Evolutionary conservation across 2,113 vertebrate species (phyloP).

Genomic region (Cercocebus atys): DNA sequence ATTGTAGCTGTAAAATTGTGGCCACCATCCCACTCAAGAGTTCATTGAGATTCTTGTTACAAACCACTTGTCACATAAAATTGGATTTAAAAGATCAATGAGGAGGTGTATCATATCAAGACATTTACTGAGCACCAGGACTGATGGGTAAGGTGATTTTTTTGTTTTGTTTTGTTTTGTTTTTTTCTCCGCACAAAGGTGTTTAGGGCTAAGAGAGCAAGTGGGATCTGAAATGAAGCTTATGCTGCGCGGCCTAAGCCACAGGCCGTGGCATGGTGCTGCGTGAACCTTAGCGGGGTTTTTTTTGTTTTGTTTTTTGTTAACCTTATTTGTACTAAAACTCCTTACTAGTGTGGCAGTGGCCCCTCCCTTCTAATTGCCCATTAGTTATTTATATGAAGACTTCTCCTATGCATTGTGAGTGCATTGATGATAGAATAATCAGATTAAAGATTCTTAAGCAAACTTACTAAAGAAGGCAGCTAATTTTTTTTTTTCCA

Average conservation of each 20-base stretch:
- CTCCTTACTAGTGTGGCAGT: background rate
- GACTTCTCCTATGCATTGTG: background rate
- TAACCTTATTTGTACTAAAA: background rate
- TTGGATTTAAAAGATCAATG: background rate
- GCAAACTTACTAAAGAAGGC: background rate
- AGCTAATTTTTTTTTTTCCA: background rate
- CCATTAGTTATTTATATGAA: background rate
- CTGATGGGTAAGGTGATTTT: background rate
- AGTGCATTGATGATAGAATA: background rate
- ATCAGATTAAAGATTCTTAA: background rate
- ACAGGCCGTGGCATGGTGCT: background rate
- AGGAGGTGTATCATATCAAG: background rate
- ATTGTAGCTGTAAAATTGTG: background rate
- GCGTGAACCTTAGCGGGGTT: background rate
- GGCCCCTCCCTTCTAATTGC: background rate
- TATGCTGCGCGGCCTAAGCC: background rate
- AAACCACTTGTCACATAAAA: background rate
- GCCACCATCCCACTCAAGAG: background rate
- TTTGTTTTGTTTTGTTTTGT: no score
- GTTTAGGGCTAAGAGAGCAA: background rate
- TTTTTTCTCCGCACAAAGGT: background rate
- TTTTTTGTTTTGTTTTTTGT: background rate
- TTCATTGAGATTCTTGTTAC: background rate
- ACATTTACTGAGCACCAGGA: background rate
- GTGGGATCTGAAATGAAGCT: background rate